phyloP scores from a whole-genome alignment of 2,797 vertebrate species.

The Microchirus variegatus region DNA sequence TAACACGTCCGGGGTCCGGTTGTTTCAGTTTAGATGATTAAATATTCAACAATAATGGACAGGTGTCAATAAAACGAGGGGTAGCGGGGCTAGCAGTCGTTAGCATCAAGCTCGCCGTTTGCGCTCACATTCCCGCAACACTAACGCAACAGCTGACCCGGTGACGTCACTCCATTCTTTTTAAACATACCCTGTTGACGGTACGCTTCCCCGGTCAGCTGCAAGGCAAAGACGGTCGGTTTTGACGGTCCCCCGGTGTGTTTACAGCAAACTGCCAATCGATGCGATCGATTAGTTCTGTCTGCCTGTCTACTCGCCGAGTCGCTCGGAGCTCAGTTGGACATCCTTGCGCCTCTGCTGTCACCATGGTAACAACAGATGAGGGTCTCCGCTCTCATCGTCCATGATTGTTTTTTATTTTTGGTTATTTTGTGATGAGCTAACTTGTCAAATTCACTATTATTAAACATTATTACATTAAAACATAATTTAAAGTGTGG shows the following conservation, averaged over 20 bases:
- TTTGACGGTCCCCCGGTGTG: background rate
- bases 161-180: background rate
- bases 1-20: no score
- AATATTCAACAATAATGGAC: no score
- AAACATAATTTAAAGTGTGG: no score
- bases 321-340: background rate
- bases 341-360: background rate
- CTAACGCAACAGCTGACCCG: slow-evolving; percentile 2
- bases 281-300: slow-evolving; percentile 1
- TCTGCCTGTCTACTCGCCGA: slow-evolving; percentile 9
- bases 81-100: background rate
- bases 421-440: background rate
- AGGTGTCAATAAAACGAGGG: no score
- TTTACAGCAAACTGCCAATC: background rate
- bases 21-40: no score
- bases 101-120: background rate
- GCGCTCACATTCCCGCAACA: background rate
- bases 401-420: background rate
- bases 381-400: background rate
- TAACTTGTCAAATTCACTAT: background rate
- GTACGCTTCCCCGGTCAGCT: background rate
- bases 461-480: no score
- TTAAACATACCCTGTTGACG: background rate
- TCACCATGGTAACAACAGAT: background rate
- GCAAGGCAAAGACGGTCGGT: background rate